Percentiles rank a stretch among this genome's conserved stretches.
These are phyloP conservation scores for Drosophila jambulina DNA, from an alignment of 1,140 invertebrate species.

Conservation along the genomic window DNA sequence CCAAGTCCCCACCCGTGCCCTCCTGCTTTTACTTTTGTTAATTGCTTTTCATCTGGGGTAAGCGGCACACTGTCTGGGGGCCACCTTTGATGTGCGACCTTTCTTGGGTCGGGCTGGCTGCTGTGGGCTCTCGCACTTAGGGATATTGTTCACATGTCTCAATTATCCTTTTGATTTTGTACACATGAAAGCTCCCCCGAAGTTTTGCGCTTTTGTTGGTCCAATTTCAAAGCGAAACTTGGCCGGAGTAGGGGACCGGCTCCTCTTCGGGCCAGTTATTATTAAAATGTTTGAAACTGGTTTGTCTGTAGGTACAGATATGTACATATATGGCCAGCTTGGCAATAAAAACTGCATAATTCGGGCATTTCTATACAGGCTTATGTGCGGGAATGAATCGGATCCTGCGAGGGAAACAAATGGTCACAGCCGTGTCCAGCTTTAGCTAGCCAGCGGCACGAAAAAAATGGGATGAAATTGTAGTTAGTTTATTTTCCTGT, in stretches of 20 bases:
- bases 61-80: constrained; percentile 40
- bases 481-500: constrained; percentile 52
- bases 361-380: constrained; percentile 36
- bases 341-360: constrained; percentile 45
- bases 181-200: constrained; percentile 45
- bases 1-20: constrained; percentile 22
- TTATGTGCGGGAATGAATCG: constrained; percentile 42
- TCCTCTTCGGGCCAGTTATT: constrained; percentile 32
- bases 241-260: not conserved
- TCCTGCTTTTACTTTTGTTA: constrained; percentile 62
- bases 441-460: constrained; percentile 9
- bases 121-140: constrained; percentile 63
- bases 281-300: constrained; percentile 24
- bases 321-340: not conserved
- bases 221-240: constrained; percentile 69
- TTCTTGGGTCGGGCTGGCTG: constrained; percentile 32
- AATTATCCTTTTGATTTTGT: constrained; percentile 75
- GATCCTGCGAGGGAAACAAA: constrained; percentile 22
- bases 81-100: constrained; percentile 73
- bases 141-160: constrained; percentile 82
- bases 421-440: constrained; percentile 39
- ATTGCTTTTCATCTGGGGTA: constrained; percentile 71
- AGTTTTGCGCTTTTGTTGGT: constrained; percentile 62
- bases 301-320: constrained; percentile 4
- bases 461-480: constrained; percentile 35